These are phyloP conservation scores for Caenorhabditis virilis DNA, from an alignment of 2,888 invertebrate genomes.

Conservation along the genomic window DNA sequence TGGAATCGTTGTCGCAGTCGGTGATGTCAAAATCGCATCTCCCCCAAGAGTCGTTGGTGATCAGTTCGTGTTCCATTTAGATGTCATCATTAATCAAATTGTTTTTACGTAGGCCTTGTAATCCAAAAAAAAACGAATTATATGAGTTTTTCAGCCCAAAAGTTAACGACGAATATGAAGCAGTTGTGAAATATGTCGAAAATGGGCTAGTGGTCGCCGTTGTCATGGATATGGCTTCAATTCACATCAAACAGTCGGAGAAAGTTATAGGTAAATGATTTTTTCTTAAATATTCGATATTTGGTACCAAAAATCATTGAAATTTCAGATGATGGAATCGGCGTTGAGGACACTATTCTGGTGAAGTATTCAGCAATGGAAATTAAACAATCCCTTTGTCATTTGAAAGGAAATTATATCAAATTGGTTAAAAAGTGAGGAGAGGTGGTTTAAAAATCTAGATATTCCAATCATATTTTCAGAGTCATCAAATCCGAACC, in stretches of 20 bases:
- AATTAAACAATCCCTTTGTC: slow-evolving; percentile 27
- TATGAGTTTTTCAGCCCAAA: slow-evolving; percentile 24
- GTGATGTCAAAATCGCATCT: slow-evolving; percentile 14
- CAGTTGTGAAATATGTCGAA: slow-evolving; percentile 25
- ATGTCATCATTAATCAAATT: slow-evolving; percentile 29
- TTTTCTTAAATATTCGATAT: background rate
- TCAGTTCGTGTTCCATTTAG: slow-evolving; percentile 23
- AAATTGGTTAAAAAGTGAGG: slow-evolving; percentile 23
- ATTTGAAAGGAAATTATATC: slow-evolving; percentile 22
- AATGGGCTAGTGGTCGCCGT: slow-evolving; percentile 29
- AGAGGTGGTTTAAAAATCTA: too few species aligned
- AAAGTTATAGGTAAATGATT: slow-evolving; percentile 20
- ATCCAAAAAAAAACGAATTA: background rate
- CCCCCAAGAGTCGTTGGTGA: slow-evolving; percentile 28
- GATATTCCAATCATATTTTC: too few species aligned
- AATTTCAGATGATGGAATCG: slow-evolving; percentile 21
- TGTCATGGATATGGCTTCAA: slow-evolving; percentile 32
- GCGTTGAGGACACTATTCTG: slow-evolving; percentile 19
- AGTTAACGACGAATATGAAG: slow-evolving; percentile 22
- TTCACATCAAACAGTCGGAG: slow-evolving; percentile 19
- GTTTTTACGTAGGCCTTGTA: slow-evolving; percentile 24
- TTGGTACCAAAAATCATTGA: background rate
- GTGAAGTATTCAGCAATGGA: slow-evolving; percentile 30
- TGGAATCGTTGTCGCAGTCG: slow-evolving; percentile 33
- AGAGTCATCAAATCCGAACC: background rate